Evolutionary conservation across 1,140 invertebrate species (phyloP).

Genomic region (Agrypnia vestita): DNA sequence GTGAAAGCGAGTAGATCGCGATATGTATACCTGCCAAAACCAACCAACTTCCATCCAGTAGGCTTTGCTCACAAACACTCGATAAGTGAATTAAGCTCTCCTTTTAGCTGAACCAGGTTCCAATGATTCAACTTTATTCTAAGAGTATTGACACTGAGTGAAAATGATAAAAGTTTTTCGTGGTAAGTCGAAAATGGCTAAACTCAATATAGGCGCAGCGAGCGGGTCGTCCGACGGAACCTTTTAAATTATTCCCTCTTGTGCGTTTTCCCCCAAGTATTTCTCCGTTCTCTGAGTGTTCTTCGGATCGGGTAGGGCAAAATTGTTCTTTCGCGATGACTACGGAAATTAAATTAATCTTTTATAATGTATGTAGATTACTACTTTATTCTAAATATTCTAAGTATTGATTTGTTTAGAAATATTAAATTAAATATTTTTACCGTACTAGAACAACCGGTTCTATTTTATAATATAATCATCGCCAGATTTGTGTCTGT

Average conservation of each 20-base stretch:
- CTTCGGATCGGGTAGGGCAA: too few species aligned
- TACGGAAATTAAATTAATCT: too few species aligned
- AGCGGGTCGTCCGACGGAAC: background rate
- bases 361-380: too few species aligned
- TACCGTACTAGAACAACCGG: too few species aligned
- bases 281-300: too few species aligned
- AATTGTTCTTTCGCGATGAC: too few species aligned
- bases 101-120: constrained; percentile 44
- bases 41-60: constrained; percentile 6
- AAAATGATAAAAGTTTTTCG: constrained; percentile 58
- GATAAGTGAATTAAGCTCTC: constrained; percentile 56
- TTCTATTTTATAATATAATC: too few species aligned
- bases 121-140: constrained; percentile 49
- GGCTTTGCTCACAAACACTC: constrained; percentile 21
- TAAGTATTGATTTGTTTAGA: too few species aligned
- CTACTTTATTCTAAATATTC: too few species aligned
- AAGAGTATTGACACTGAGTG: constrained; percentile 50
- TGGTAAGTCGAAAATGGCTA: constrained; percentile 57
- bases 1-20: constrained; percentile 4
- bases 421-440: too few species aligned
- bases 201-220: constrained; percentile 54
- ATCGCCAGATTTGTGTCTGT: too few species aligned
- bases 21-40: constrained; percentile 38
- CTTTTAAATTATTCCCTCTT: constrained; percentile 15
- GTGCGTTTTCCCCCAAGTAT: background rate